Conservation (phyloP, 2,888 invertebrate species). For the Xanthorhoe designata region DNA sequence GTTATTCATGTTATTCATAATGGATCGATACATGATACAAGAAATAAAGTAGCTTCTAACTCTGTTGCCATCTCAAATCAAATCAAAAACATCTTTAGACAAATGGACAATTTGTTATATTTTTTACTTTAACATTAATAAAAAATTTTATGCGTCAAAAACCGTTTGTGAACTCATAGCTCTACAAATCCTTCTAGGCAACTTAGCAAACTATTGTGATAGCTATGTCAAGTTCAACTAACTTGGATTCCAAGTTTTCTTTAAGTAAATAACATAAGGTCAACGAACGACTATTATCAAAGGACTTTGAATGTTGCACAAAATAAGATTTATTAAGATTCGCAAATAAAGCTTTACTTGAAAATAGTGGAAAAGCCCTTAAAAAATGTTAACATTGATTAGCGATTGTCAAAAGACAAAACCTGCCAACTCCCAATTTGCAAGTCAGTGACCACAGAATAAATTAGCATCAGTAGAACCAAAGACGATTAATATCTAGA, state of each 20-base stretch:
- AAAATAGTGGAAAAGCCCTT: too few relatives aligned
- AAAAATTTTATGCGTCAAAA: background rate
- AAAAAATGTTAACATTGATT: background rate
- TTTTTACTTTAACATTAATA: too few relatives aligned
- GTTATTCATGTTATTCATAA: too few relatives aligned
- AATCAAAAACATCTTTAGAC: too few relatives aligned
- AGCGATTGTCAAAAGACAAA: background rate
- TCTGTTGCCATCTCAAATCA: too few relatives aligned
- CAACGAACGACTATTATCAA: constrained; percentile 13
- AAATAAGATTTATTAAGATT: constrained; percentile 20
- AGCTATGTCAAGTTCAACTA: constrained; percentile 9
- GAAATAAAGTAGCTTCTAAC: too few relatives aligned
- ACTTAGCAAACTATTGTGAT: constrained; percentile 1
- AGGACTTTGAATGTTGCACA: constrained; percentile 13
- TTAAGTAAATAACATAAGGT: constrained; percentile 11
- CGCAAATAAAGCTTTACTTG: too few relatives aligned
- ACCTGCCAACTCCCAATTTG: constrained; percentile 1
- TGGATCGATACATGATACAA: too few relatives aligned
- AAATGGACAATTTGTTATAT: too few relatives aligned
- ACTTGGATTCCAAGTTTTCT: constrained; percentile 5
- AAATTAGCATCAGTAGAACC: constrained; percentile 20
- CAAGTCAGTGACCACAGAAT: constrained; percentile 15
- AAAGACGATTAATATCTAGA: too few relatives aligned
- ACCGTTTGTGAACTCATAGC: background rate
- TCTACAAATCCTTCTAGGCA: background rate